Percentiles rank a stretch among this genome's conserved stretches.
phyloP scores from a whole-genome alignment of 1,140 invertebrate species.

The Globodera ellingtonae region DNA sequence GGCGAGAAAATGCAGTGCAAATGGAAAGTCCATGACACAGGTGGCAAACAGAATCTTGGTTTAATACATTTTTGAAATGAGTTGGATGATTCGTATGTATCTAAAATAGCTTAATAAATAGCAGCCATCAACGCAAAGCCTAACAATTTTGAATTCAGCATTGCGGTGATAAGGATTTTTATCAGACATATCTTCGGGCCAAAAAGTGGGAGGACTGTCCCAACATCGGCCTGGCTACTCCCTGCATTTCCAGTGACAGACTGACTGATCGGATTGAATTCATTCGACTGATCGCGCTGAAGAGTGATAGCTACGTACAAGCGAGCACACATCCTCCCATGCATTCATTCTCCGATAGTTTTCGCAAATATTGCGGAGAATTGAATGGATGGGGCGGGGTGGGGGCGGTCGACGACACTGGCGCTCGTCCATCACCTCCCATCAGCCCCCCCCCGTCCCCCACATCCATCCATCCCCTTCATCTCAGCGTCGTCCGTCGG shows the following conservation, averaged over 20 bases:
- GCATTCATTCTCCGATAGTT: not conserved
- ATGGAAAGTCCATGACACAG: not conserved
- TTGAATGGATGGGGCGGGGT: not conserved
- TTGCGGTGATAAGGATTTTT: not conserved
- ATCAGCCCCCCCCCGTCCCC: no score
- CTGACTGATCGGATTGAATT: not conserved
- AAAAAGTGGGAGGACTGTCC: no score
- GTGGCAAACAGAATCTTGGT: not conserved
- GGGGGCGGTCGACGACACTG: no score
- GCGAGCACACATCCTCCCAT: not conserved
- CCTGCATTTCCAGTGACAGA: not conserved
- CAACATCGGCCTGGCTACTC: no score
- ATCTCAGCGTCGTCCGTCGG: not conserved
- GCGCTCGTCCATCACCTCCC: not conserved
- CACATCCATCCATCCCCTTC: not conserved
- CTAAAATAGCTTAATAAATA: no score
- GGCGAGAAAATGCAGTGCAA: not conserved
- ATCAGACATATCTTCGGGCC: not conserved
- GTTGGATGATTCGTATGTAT: no score
- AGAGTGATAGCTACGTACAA: not conserved
- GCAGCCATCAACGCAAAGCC: no score
- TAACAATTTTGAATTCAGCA: not conserved
- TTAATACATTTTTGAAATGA: not conserved
- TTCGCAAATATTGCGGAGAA: conserved; percentile 1
- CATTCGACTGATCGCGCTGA: not conserved